Conservation (phyloP, 1,140 invertebrate genomes). For the Phocides pigmalion region DNA sequence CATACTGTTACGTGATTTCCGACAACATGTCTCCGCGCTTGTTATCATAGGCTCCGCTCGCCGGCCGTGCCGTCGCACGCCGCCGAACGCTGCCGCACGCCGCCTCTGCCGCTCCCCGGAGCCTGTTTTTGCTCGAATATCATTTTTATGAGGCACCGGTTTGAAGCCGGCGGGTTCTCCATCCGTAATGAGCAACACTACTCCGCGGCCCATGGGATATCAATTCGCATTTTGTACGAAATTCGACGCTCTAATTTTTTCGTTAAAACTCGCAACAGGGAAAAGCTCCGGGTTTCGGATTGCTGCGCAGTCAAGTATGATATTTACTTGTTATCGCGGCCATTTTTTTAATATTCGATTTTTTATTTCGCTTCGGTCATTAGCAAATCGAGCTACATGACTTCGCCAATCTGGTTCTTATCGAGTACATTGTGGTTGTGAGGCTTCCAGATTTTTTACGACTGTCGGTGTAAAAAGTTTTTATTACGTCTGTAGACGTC, state of each 20-base stretch:
- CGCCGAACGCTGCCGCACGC: too few species aligned
- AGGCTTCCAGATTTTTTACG: conserved; percentile 12
- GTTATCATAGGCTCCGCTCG: conserved; percentile 46
- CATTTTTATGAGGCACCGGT: conserved; percentile 43
- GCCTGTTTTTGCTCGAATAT: conserved; percentile 50
- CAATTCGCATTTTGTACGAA: conserved; percentile 29
- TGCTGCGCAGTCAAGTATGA: conserved; percentile 8
- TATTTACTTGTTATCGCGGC: conserved; percentile 11
- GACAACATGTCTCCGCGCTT: conserved; percentile 48
- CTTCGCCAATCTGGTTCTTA: conserved; percentile 5
- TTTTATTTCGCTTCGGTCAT: conserved; percentile 17
- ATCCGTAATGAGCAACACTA: conserved; percentile 45
- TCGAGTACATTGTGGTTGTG: conserved; percentile 14
- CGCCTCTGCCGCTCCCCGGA: conserved; percentile 39
- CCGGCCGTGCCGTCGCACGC: too few species aligned
- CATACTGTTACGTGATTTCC: conserved; percentile 60
- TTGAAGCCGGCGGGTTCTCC: conserved; percentile 10
- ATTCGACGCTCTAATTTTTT: conserved; percentile 28
- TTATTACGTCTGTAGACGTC: background rate
- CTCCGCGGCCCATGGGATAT: conserved; percentile 25
- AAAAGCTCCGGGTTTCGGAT: conserved; percentile 13
- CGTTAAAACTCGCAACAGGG: conserved; percentile 13
- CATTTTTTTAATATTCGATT: conserved; percentile 6
- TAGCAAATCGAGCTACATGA: conserved; percentile 6
- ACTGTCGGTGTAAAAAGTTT: conserved; percentile 16